These are phyloP conservation scores for Syncerus caffer DNA, from an alignment of 2,797 vertebrate genomes.

Conservation along the genomic window DNA sequence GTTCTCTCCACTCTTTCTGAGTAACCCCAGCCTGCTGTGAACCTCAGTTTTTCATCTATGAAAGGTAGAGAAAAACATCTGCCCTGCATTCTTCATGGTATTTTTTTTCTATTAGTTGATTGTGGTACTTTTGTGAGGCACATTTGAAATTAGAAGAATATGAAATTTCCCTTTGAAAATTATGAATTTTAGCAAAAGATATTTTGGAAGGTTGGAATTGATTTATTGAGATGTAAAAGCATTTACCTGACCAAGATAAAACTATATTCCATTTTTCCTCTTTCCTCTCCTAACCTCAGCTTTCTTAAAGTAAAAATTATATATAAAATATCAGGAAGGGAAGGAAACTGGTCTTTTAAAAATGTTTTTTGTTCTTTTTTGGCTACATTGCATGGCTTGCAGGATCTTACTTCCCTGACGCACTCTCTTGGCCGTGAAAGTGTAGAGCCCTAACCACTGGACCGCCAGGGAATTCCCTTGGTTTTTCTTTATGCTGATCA, in stretches of 20 bases:
- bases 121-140: background rate
- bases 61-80: background rate
- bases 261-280: background rate
- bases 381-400: background rate
- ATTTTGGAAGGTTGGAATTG: background rate
- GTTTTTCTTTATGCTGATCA: background rate
- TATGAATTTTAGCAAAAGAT: background rate
- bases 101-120: background rate
- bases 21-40: background rate
- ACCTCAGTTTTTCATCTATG: background rate
- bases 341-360: background rate
- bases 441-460: background rate
- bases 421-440: background rate
- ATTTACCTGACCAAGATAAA: background rate
- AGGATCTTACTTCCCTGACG: background rate
- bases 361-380: background rate
- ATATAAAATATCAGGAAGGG: background rate
- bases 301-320: constrained; percentile 6
- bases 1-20: background rate
- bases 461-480: background rate
- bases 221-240: background rate
- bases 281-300: background rate
- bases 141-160: background rate
- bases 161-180: background rate
- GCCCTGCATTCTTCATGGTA: background rate